Base-by-base conservation (phyloP, 2,888 invertebrate species). In the Acleris sparsana region DNA sequence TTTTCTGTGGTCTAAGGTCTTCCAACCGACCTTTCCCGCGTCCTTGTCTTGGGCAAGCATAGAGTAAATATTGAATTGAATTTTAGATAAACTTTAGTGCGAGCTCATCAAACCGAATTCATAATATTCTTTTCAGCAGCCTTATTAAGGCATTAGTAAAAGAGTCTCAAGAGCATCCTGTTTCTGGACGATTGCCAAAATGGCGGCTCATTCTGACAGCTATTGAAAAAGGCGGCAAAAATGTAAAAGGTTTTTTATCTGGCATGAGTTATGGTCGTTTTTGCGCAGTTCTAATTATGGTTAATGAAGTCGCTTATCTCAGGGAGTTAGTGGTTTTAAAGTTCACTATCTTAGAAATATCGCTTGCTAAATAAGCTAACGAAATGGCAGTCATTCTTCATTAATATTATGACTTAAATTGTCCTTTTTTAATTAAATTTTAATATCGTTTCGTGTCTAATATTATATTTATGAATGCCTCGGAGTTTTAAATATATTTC, bases 91-190 rank as follows among this genome's bases (percentile, higher is more conserved):
- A 20, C 17, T 49, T 18, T 7, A 18, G 18, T 18, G 17, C 16
- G 20, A 49, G 20, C 49, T 17, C 56, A 39, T 49, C 18, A 55
- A 55, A 48, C 39, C 49, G 18, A 17, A 51, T 49, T 33, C 43
- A 33, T 9, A 22, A 55, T 25, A 64, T 62, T 48, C 57, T 44
- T 52, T 61, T 52, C 57, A 62, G 46, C 61, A 59, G 55, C 22
- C 17, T 56, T 66, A 62, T 61, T 66, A 61, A 64, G 61, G 20
- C 61, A 62, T 62, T 66, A 66, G 62, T 66, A 52, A 61, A 66
- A 61, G 55, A 56, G 33, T 46, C 48, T 61, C 60, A 20, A 55
- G 55, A 52, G 62, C 66, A 66, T 66, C 66, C 66, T 62, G 66
- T 62, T 60, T 56, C 59, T 48, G 66, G 25, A 62, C 61, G 61